phyloP scores from a whole-genome alignment of 92 coral and sea anemone genomes.

The Porites evermanni region DNA sequence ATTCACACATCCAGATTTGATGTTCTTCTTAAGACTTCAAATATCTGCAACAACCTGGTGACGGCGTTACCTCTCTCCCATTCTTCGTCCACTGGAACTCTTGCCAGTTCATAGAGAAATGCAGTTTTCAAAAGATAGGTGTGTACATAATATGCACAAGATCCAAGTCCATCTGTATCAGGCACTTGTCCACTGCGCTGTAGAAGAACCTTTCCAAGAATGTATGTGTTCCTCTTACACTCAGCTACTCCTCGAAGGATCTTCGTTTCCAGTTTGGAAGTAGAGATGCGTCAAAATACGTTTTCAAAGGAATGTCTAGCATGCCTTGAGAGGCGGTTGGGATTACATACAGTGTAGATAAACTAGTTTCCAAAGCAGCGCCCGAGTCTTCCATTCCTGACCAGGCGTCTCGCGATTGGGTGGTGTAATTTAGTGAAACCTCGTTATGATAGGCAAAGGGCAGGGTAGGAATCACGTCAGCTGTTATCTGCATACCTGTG shows the following conservation, averaged over 20 bases:
- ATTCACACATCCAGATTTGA: constrained; percentile 21
- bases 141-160: constrained; percentile 34
- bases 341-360: constrained; percentile 1
- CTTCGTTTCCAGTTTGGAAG: constrained; percentile 41
- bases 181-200: constrained; percentile 27
- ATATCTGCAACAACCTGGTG: constrained; percentile 29
- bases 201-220: constrained; percentile 43
- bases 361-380: background rate
- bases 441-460: constrained; percentile 38
- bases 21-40: constrained; percentile 24
- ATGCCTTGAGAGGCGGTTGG: constrained; percentile 29
- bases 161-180: constrained; percentile 25
- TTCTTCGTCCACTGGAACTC: constrained; percentile 25
- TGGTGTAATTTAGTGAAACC: constrained; percentile 12
- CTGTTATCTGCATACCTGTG: constrained; percentile 49
- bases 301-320: background rate
- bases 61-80: constrained; percentile 25
- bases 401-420: background rate
- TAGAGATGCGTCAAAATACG: constrained; percentile 46
- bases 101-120: constrained; percentile 38
- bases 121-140: constrained; percentile 47
- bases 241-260: constrained; percentile 44
- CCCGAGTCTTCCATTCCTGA: background rate
- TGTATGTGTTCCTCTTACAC: constrained; percentile 36
- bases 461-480: constrained; percentile 44